Percentiles rank a stretch among this genome's conserved stretches.
These are phyloP conservation scores for Hesperophylax magnus DNA, from an alignment of 1,140 invertebrate genomes.

Conservation along the genomic window DNA sequence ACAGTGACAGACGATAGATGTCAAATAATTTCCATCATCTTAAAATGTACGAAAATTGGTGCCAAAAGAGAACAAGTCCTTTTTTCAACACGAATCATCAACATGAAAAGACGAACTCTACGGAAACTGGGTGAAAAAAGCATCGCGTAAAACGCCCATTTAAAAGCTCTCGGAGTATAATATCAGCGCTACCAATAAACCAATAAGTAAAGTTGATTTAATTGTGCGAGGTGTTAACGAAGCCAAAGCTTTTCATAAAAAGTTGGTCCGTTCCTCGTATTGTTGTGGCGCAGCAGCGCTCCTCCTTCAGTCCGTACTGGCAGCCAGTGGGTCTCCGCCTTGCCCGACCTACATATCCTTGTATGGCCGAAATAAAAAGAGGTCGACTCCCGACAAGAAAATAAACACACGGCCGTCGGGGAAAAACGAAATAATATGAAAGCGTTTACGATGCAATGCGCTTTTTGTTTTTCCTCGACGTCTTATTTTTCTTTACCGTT, in stretches of 20 bases:
- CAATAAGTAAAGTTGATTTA: too few relatives aligned
- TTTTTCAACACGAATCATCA: too few relatives aligned
- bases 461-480: conserved; percentile 51
- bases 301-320: not conserved
- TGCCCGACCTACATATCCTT: conserved; percentile 48
- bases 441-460: conserved; percentile 50
- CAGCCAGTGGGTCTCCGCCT: not conserved
- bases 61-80: too few relatives aligned
- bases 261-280: not conserved
- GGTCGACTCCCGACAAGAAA: conserved; percentile 32
- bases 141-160: too few relatives aligned
- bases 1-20: too few relatives aligned
- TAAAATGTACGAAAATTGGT: too few relatives aligned
- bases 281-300: not conserved
- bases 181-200: too few relatives aligned
- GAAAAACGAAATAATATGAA: conserved; percentile 54
- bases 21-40: too few relatives aligned
- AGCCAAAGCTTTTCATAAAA: conserved; percentile 1
- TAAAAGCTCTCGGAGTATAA: too few relatives aligned
- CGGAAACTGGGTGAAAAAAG: too few relatives aligned
- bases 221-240: too few relatives aligned
- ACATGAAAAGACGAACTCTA: too few relatives aligned
- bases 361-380: conserved; percentile 48
- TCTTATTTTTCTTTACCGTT: conserved; percentile 55
- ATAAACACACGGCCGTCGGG: conserved; percentile 36